Conservation (phyloP, 2,113 vertebrate genomes). For the Spizaetus ornatus region DNA sequence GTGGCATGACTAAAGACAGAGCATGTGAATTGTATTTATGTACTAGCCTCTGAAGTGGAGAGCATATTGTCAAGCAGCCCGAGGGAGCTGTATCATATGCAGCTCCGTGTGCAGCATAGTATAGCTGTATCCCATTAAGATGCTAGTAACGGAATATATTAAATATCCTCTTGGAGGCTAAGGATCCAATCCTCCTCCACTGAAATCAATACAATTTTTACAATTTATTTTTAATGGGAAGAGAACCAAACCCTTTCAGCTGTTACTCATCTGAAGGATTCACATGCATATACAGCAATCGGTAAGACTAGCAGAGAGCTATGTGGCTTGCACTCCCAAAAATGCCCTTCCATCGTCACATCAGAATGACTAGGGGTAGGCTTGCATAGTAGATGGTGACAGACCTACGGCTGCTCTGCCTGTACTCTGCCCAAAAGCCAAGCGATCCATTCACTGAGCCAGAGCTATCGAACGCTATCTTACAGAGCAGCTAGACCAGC, state of each 20-base stretch:
- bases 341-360: not conserved
- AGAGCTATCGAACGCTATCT: rapidly evolving
- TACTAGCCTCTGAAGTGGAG: conserved; percentile 41
- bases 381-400: not conserved
- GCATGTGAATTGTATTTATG: conserved; percentile 55
- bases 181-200: not conserved
- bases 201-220: conserved; percentile 43
- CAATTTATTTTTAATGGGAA: conserved; percentile 30
- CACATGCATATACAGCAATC: not conserved
- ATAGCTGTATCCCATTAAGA: conserved; percentile 54
- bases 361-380: not conserved
- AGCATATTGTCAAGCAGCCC: conserved; percentile 35
- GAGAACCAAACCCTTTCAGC: not conserved
- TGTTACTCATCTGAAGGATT: not conserved
- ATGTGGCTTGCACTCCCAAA: not conserved
- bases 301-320: not conserved
- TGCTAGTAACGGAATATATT: conserved; percentile 37
- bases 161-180: conserved; percentile 26
- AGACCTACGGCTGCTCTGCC: rapidly evolving
- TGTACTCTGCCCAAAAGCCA: not conserved
- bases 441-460: not conserved
- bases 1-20: conserved; percentile 60
- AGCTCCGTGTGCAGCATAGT: not conserved
- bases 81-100: conserved; percentile 42
- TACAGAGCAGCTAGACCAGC: not conserved